Base-by-base conservation (phyloP, 2,797 vertebrate genomes). In the Parotocinclus haroldoi region DNA sequence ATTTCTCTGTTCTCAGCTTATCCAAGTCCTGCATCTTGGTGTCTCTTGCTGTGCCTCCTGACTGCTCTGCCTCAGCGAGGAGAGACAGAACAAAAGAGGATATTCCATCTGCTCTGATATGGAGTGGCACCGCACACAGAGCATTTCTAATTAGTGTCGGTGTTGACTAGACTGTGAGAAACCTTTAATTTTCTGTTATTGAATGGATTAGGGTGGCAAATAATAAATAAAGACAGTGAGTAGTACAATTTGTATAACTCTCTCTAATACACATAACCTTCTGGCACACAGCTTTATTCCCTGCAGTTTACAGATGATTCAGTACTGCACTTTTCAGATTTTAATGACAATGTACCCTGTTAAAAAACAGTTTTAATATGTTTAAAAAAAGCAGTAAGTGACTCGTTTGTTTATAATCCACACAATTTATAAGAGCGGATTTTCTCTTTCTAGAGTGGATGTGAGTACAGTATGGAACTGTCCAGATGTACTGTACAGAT, bases 91-190 rank as follows among this genome's bases (percentile, higher is more conserved):
- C 77, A 71, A 79, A 75, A 72, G 60, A 65, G 76, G 76, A 80
- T 73, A 76, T 81, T 83, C 74, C 61, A 68, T 77, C 71, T 73
- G 58, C 66, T 79, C 62, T 79, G 73, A 78, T 85, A 77, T 79
- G 72, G 82, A 85, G 76, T 78, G 77, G 63, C 71, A 76, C 69
- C 11, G 44, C 65, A 68, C 67, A 63, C 68, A 64, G 69, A 79
- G 75, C 73, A 79, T 82, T 78, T 78, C 62, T 84, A 86, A 89
- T 89, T 84, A 83, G 77, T 78, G 77, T 81, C 78, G 80, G 77
- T 78, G 76, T 81, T 69, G 69, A 77, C 76, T 84, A 78, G 85
- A 82, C 73, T 71, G 65, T 74, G 71, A 63, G 66, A 79, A 80
- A 79, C 75, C 82, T 86, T 82, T 83, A 79, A 84, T 83, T 86